Percentiles rank a stretch among this genome's conserved stretches.
Conservation (phyloP, 2,888 invertebrate species). For the Cerceris rybyensis region DNA sequence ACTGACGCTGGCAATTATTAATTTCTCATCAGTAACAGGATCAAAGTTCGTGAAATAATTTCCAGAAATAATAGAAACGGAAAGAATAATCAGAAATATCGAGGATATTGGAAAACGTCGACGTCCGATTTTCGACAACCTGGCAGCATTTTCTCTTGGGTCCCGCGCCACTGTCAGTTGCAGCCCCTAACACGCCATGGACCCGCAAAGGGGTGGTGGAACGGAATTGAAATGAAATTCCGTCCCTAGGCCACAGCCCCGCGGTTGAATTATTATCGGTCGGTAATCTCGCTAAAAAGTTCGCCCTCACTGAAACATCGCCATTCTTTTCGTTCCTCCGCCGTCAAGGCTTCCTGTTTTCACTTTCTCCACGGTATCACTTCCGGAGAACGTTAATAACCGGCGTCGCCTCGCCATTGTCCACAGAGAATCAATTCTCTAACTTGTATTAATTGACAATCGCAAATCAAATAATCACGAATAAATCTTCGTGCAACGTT, state of each 20-base stretch:
- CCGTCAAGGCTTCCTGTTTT: slow-evolving; percentile 22
- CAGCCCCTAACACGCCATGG: slow-evolving; percentile 56
- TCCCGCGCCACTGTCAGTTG: slow-evolving; percentile 73
- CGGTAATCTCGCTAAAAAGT: slow-evolving; percentile 71
- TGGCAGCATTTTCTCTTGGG: slow-evolving; percentile 53
- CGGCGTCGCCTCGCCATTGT: slow-evolving; percentile 6
- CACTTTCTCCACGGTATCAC: slow-evolving; percentile 25
- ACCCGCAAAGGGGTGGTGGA: slow-evolving; percentile 39
- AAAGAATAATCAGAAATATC: neutral
- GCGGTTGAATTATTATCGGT: slow-evolving; percentile 75
- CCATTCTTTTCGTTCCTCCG: slow-evolving; percentile 40
- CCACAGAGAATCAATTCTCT: too few relatives aligned
- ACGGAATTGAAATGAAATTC: slow-evolving; percentile 73
- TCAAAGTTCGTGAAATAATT: neutral
- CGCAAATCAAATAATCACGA: too few relatives aligned
- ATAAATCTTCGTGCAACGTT: too few relatives aligned
- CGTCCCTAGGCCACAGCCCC: slow-evolving; percentile 59
- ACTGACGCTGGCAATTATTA: too few relatives aligned
- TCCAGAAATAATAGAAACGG: neutral
- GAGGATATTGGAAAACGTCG: neutral
- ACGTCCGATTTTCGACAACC: slow-evolving; percentile 22
- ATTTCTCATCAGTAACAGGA: too few relatives aligned
- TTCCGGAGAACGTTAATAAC: neutral
- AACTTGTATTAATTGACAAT: too few relatives aligned
- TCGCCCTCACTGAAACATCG: slow-evolving; percentile 58